phyloP scores from a whole-genome alignment of 2,888 invertebrate genomes.

The Ophioninae sp. region DNA sequence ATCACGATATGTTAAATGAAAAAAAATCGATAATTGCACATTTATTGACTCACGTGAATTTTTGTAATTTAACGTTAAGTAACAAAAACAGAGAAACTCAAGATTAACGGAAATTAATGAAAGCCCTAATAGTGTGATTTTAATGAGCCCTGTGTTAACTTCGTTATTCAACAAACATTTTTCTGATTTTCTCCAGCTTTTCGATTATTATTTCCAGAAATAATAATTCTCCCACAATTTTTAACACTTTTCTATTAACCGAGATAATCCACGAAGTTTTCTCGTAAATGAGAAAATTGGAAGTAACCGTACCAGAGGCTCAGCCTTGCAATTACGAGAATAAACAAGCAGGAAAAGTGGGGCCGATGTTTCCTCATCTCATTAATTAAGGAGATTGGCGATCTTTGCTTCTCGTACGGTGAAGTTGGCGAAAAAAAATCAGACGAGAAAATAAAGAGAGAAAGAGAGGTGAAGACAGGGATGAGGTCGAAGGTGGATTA shows the following conservation, averaged over 20 bases:
- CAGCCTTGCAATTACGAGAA: background rate
- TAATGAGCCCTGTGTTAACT: too few relatives aligned
- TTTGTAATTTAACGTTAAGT: too few relatives aligned
- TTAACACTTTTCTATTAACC: background rate
- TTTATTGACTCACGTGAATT: too few relatives aligned
- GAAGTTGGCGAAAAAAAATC: slow-evolving; percentile 9
- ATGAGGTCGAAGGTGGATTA: slow-evolving; percentile 57
- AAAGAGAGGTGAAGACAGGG: slow-evolving; percentile 9
- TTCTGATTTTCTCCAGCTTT: too few relatives aligned
- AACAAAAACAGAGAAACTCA: too few relatives aligned
- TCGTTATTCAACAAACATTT: too few relatives aligned
- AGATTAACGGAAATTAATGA: too few relatives aligned
- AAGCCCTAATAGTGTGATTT: too few relatives aligned
- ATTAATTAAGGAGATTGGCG: slow-evolving; percentile 17
- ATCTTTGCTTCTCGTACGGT: slow-evolving; percentile 23
- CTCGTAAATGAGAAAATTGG: background rate
- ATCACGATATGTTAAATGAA: too few relatives aligned
- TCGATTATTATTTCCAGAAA: too few relatives aligned
- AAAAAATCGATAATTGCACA: too few relatives aligned
- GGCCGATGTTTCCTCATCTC: background rate
- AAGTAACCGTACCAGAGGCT: background rate
- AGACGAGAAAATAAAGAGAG: slow-evolving; percentile 1
- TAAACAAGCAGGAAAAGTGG: background rate
- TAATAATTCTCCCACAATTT: background rate
- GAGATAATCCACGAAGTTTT: background rate